These are phyloP conservation scores for Stenodema calcarata DNA, from an alignment of 2,888 invertebrate species.

Conservation along the genomic window DNA sequence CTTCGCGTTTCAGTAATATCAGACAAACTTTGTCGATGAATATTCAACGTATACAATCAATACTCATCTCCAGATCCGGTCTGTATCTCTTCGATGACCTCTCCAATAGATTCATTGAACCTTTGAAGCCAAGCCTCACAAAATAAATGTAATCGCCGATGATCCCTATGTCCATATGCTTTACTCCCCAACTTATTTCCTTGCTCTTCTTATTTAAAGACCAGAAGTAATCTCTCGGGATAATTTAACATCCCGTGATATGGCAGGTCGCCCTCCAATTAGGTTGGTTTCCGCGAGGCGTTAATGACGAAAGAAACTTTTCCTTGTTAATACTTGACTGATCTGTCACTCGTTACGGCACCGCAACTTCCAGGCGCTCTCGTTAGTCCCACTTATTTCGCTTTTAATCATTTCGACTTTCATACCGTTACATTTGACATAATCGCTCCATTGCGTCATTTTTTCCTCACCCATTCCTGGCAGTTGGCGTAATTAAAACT, in stretches of 20 bases:
- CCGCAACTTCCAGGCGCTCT: constrained; percentile 24
- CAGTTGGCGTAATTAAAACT: background rate
- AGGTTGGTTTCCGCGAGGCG: constrained; percentile 5
- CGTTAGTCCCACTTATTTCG: constrained; percentile 19
- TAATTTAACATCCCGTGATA: constrained; percentile 34
- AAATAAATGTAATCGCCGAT: too few relatives aligned
- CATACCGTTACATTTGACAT: background rate
- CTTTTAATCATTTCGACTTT: background rate
- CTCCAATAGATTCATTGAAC: too few relatives aligned
- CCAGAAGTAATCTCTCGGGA: constrained; percentile 30
- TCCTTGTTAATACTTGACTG: constrained; percentile 45
- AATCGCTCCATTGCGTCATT: background rate
- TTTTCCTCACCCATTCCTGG: background rate
- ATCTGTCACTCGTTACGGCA: constrained; percentile 33
- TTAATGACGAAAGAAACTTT: constrained; percentile 45
- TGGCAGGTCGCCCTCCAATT: constrained; percentile 29
- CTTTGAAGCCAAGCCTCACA: too few relatives aligned
- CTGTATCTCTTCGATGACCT: too few relatives aligned
- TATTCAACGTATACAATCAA: too few relatives aligned
- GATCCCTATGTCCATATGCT: too few relatives aligned
- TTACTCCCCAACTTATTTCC: background rate
- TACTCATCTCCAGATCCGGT: too few relatives aligned
- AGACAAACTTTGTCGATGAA: too few relatives aligned
- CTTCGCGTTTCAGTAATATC: too few relatives aligned
- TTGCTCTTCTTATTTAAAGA: background rate